Evolutionary conservation across 2,113 vertebrate genomes (phyloP), one percentile per base, ranked within the genome.

Genomic region (Nibea albiflora): DNA sequence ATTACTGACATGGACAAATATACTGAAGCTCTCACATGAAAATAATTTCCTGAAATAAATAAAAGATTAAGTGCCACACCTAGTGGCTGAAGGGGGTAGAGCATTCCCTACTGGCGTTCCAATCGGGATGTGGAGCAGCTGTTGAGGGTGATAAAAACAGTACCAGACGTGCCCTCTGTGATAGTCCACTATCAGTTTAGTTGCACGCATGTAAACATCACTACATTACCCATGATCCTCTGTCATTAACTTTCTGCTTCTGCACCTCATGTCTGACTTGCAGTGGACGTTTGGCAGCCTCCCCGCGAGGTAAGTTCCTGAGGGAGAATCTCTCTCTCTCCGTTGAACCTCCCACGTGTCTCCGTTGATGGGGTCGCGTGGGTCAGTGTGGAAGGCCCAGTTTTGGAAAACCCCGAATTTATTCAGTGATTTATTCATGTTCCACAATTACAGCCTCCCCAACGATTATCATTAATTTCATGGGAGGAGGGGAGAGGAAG

Each of bases 1-100:
- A 17, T 67, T 31, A 52, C 62, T 65, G 54, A 14, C 73, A 28
- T 57, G 35, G 47, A 26, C 76, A 20, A 39, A 42, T 17, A 54
- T 11, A 11, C 35, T 39, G 35, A 39, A 39, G 62, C 54, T 22
- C 65, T 49, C 64, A 44, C 49, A 49, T 80, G 67, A 73, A 81
- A 90, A 88, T 83, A 31, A 91, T 92, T 89, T 89, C 86, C 73
- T 85, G 73, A 81, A 92, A 93, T 88, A 93, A 94, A 94, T 94
- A 92, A 94, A 92, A 94, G 95, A 95, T 94, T 94, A 94, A 95
- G 94, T 95, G 95, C 95, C 94, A 96, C 95, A 96, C 95, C 95
- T 96, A 95, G 95, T 96, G 95, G 95, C 90, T 77, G 89, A 90
- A 89, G 80, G 70, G 62, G 92, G 95, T 94, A 96, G 78, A 88